Conservation (phyloP, 2,797 vertebrate genomes). For the Apodemus agrarius region DNA sequence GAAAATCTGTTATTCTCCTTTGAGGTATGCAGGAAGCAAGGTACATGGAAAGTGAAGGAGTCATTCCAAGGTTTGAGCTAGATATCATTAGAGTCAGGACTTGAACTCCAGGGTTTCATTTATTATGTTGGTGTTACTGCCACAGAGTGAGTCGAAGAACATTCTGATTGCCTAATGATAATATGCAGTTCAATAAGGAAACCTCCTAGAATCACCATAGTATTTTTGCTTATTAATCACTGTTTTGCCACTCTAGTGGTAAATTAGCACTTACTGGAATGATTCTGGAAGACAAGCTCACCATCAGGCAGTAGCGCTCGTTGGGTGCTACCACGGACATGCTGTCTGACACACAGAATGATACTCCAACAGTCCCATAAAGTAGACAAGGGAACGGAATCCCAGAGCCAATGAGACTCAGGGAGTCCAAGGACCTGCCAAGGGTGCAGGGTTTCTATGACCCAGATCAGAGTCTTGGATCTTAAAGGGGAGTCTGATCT, state of each 20-base stretch:
- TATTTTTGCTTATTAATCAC: background rate
- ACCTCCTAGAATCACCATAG: background rate
- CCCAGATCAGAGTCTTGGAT: background rate
- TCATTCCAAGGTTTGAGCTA: background rate
- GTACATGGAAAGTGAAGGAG: background rate
- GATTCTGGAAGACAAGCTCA: background rate
- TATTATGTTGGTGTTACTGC: background rate
- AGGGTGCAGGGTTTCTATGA: background rate
- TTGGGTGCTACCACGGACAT: background rate
- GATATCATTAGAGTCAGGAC: background rate
- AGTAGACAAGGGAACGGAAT: background rate
- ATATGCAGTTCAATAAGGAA: background rate
- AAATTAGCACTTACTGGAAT: background rate
- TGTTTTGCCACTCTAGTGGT: background rate
- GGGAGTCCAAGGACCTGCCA: background rate
- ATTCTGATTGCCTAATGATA: background rate
- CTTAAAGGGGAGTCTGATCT: background rate
- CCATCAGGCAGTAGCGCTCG: accelerated
- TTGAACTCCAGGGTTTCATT: background rate
- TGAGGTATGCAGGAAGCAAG: background rate
- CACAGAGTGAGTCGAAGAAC: background rate
- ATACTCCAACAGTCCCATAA: background rate
- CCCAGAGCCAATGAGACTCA: background rate
- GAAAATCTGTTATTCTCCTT: background rate
- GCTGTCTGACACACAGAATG: background rate